Base-by-base conservation (phyloP, 2,797 vertebrate genomes). In the Urocyon cinereoargenteus region DNA sequence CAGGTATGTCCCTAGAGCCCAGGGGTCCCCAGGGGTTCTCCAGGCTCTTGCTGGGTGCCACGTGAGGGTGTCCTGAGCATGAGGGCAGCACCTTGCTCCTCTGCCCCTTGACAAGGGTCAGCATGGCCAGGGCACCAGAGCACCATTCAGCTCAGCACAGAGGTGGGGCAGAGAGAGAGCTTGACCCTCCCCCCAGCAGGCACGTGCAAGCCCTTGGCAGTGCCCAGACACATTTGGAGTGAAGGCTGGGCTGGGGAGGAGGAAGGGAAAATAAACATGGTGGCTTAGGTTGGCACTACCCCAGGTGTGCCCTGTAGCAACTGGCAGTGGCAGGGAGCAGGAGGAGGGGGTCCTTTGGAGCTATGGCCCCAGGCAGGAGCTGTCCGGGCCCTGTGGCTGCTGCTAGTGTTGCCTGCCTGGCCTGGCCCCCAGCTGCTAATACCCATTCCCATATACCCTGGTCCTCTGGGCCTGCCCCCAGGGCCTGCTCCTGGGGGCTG, bases 181-280 rank as follows among this genome's bases (percentile, higher is more conserved):
- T n/a, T 26, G 81, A 34, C 86, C 94, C 85, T 85, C 66, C 94
- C 81, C 61, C 0, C 78, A 15, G 64, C 6, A 53, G 96, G 94
- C 98, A 97, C 92, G 95, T 98, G 97, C 97, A 91, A 85, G 72
- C 93, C 96, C 61, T 93, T 87, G 96, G 97, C 72, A 96, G 59
- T 96, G 77, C 87, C 90, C 96, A 97, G 96, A 96, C 87, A 86
- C 96, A 97, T 96, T 97, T 97, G 95, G 97, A 98, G 91, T 91
- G 96, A 87, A 96, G 91, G 61, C 92, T 75, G 73, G 85, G 73
- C 86, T 5, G 36, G 68, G 90, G 68, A 85, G 88, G 86, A 90
- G 91, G 87, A 89, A 91, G 91, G 97, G 91, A 93, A 94, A 95
- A 97, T 86, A 97, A 97, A 94, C 82, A 96, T 97, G 97, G 92